A percentile compares a stretch with the other conserved stretches of the same genome.
Evolutionary conservation across 2,888 invertebrate genomes (phyloP).

Genomic region (Ennomos quercinarius): DNA sequence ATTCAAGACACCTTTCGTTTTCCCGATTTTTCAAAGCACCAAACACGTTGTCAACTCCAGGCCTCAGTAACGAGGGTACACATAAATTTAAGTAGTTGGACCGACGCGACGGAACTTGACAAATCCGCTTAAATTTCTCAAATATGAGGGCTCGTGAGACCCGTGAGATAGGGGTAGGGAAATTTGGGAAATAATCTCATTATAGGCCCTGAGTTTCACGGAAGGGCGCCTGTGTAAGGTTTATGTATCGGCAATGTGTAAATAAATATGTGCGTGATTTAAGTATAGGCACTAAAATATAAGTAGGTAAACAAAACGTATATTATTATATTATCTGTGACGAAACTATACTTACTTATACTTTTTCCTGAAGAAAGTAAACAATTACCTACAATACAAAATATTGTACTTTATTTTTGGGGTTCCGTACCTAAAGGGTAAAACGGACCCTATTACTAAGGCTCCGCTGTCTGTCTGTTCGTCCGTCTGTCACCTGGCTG

Average conservation of each 20-base stretch:
- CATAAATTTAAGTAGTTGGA: slow-evolving; percentile 61
- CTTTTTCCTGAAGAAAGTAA: no score
- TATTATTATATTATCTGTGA: no score
- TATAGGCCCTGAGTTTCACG: slow-evolving; percentile 39
- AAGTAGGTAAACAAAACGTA: no score
- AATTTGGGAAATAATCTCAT: slow-evolving; percentile 62
- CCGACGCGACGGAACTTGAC: slow-evolving; percentile 65
- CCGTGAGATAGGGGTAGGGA: slow-evolving; percentile 50
- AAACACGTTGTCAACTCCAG: slow-evolving; percentile 62
- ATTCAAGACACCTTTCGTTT: slow-evolving; percentile 10
- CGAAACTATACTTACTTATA: no score
- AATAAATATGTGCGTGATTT: not conserved
- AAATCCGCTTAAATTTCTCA: slow-evolving; percentile 74
- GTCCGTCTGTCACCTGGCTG: no score
- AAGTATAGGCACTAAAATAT: no score
- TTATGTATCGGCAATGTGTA: slow-evolving; percentile 69
- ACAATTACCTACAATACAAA: no score
- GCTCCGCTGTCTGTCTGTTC: no score
- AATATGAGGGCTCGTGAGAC: slow-evolving; percentile 55
- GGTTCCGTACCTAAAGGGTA: no score
- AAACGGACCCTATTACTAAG: no score
- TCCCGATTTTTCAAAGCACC: slow-evolving; percentile 48
- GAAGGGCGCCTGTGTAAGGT: slow-evolving; percentile 6
- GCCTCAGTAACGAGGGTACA: slow-evolving; percentile 62
- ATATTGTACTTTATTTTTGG: no score